A percentile compares a stretch with the other conserved stretches of the same genome.
Evolutionary conservation across 2,113 vertebrate species (phyloP).

Genomic region (Mystacornis crossleyi): DNA sequence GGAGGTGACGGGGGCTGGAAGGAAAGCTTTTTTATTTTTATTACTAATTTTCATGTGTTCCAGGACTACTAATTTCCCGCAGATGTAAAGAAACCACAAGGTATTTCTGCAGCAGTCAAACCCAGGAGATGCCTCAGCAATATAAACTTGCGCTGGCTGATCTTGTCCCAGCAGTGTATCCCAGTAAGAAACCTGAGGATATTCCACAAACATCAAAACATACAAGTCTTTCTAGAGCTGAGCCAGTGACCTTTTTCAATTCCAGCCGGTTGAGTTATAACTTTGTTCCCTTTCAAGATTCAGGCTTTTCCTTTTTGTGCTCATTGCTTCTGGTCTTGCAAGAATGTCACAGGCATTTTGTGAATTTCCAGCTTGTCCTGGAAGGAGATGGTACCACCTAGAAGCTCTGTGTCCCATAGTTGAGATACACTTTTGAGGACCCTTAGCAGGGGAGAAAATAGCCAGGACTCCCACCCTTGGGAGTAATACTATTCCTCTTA

Average conservation of each 20-base stretch:
- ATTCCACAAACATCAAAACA: slow-evolving; percentile 26
- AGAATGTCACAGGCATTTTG: neutral
- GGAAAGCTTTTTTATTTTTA: slow-evolving; percentile 56
- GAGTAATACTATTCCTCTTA: neutral
- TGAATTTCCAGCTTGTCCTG: neutral
- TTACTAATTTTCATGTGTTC: slow-evolving; percentile 52
- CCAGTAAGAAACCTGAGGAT: neutral
- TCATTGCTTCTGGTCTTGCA: neutral
- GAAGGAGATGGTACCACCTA: neutral
- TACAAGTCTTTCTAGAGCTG: neutral
- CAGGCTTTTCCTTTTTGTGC: neutral
- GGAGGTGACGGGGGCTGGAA: neutral
- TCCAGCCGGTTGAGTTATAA: slow-evolving; percentile 2
- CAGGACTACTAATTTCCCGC: slow-evolving; percentile 17
- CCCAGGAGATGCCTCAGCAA: neutral
- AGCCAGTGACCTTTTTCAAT: neutral
- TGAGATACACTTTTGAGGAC: neutral
- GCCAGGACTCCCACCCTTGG: neutral
- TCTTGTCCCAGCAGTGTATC: neutral
- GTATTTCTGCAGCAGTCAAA: slow-evolving; percentile 40
- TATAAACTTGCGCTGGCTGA: slow-evolving; percentile 7
- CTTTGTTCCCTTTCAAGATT: neutral
- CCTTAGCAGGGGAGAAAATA: neutral
- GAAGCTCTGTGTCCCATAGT: neutral
- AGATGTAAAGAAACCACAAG: slow-evolving; percentile 39